These are phyloP conservation scores for Tenebrosternarchus preto DNA, from an alignment of 2,113 vertebrate genomes.

Conservation along the genomic window DNA sequence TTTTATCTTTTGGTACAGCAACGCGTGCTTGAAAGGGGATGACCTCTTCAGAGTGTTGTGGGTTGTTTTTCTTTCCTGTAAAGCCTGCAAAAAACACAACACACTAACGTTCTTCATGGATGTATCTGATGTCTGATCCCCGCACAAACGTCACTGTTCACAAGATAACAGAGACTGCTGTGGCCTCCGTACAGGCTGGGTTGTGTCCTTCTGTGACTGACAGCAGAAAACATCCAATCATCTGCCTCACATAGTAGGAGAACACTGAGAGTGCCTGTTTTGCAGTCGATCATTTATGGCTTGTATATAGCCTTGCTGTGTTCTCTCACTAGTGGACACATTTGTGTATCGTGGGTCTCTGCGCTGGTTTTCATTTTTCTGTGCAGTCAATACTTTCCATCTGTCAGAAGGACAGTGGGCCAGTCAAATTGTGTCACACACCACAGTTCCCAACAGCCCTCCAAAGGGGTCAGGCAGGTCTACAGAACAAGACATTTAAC, in stretches of 20 bases:
- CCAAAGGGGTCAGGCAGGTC: constrained; percentile 39
- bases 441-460: not conserved
- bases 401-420: not conserved
- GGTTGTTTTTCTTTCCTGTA: not conserved
- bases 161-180: not conserved
- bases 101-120: not conserved
- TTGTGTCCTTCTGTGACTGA: not conserved
- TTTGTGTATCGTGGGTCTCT: not conserved
- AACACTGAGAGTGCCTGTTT: not conserved
- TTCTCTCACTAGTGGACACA: not conserved
- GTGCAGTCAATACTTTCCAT: constrained; percentile 41
- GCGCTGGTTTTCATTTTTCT: constrained; percentile 25
- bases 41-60: not conserved
- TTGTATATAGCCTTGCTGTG: not conserved
- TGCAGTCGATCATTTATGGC: constrained; percentile 6
- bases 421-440: constrained; percentile 29
- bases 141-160: not conserved
- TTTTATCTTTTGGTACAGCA: not conserved
- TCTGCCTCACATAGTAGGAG: not conserved
- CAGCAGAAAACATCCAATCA: not conserved
- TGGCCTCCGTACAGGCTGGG: not conserved
- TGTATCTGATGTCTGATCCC: not conserved
- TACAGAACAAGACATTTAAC: constrained; percentile 59
- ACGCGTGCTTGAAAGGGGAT: not conserved
- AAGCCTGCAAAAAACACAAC: not conserved